Percentiles rank a stretch among this genome's conserved stretches.
Conservation (phyloP, 2,888 invertebrate species). For the Standfussiana lucernea region DNA sequence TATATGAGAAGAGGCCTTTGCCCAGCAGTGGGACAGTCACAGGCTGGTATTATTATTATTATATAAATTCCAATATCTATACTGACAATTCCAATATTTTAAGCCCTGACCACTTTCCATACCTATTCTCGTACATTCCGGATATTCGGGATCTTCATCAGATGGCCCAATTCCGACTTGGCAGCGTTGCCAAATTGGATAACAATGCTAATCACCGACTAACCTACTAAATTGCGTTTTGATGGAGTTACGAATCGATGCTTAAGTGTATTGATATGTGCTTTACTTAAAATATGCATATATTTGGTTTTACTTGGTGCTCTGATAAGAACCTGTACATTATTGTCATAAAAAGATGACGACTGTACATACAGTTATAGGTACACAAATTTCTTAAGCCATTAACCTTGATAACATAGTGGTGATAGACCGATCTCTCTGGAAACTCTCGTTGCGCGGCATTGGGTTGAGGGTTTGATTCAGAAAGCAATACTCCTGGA, state of each 20-base stretch:
- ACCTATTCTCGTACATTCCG: background rate
- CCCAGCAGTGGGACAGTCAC: too few relatives aligned
- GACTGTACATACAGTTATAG: background rate
- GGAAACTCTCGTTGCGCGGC: too few relatives aligned
- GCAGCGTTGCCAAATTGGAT: slow-evolving; percentile 61
- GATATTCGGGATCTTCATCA: slow-evolving; percentile 32
- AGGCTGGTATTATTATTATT: too few relatives aligned
- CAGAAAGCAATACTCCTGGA: too few relatives aligned
- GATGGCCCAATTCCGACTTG: slow-evolving; percentile 57
- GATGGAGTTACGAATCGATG: slow-evolving; percentile 43
- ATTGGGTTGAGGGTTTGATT: too few relatives aligned
- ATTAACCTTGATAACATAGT: too few relatives aligned
- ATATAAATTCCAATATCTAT: background rate
- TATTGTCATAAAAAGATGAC: background rate
- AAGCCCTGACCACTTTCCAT: slow-evolving; percentile 20
- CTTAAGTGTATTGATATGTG: slow-evolving; percentile 7
- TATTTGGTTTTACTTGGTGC: background rate
- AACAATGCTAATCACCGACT: slow-evolving; percentile 53
- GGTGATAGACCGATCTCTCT: too few relatives aligned
- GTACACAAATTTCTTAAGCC: too few relatives aligned
- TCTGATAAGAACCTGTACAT: background rate
- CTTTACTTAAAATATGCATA: slow-evolving; percentile 22
- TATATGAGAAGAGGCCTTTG: too few relatives aligned
- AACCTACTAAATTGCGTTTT: slow-evolving; percentile 43
- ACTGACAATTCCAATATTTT: slow-evolving; percentile 4